Conservation (phyloP, 2,888 invertebrate genomes). For the Drosophila cognata region DNA sequence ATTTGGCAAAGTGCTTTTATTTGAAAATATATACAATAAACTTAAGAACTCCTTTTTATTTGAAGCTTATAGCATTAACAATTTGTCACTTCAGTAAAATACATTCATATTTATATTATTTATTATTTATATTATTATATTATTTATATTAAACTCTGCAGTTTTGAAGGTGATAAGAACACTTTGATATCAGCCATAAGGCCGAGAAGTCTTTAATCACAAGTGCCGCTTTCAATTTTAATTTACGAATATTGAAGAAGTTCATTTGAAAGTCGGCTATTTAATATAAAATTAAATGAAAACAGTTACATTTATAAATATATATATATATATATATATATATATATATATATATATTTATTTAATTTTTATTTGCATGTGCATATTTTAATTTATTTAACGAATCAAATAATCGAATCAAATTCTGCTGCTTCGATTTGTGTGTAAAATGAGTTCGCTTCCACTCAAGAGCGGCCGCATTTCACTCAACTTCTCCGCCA, state of each 20-base stretch:
- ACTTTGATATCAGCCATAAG: not conserved
- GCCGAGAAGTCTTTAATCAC: not conserved
- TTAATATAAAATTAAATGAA: not conserved
- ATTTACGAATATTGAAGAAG: not conserved
- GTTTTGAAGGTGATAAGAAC: not conserved
- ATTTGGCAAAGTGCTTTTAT: not conserved
- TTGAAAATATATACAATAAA: not conserved
- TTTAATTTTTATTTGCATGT: not conserved
- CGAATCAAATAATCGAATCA: not conserved
- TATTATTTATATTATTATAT: too few relatives aligned
- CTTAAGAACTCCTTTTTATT: not conserved
- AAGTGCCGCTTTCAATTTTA: not conserved
- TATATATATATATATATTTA: not conserved
- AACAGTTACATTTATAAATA: not conserved
- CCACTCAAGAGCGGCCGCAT: slow-evolving; percentile 35
- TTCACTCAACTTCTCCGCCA: slow-evolving; percentile 57
- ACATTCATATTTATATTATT: too few relatives aligned
- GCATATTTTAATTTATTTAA: not conserved
- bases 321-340: not conserved
- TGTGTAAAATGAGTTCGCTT: slow-evolving; percentile 4
- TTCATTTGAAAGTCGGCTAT: not conserved
- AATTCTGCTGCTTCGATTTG: not conserved
- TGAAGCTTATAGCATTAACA: not conserved
- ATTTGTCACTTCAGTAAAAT: not conserved
- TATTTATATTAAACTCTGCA: too few relatives aligned